A percentile compares a stretch with the other conserved stretches of the same genome.
phyloP scores from a whole-genome alignment of 2,888 invertebrate species.

The Drosophila atroscutellata region DNA sequence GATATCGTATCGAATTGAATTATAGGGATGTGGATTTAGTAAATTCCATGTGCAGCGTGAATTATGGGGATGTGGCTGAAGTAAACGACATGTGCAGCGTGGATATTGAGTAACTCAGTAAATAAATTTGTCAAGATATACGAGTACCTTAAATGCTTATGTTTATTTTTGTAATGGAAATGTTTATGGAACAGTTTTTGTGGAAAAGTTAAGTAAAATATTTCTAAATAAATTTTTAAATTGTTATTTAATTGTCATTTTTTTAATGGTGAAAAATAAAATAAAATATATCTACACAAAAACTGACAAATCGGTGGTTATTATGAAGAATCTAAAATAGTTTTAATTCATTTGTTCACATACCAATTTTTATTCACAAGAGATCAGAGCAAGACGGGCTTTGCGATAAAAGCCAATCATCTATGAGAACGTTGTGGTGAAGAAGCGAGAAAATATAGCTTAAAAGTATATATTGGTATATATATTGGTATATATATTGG shows the following conservation, averaged over 20 bases:
- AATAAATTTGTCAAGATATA: constrained; percentile 44
- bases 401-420: too few species aligned
- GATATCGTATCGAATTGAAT: constrained; percentile 1
- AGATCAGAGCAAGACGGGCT: too few species aligned
- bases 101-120: constrained; percentile 19
- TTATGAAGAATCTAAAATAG: background rate
- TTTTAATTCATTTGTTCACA: background rate
- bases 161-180: background rate
- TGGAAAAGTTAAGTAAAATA: background rate
- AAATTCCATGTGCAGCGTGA: too few species aligned
- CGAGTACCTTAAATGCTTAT: constrained; percentile 30
- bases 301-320: background rate
- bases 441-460: too few species aligned
- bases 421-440: too few species aligned
- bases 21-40: background rate
- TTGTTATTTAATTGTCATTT: background rate
- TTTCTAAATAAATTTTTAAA: background rate
- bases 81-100: too few species aligned
- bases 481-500: too few species aligned
- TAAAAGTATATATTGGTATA: too few species aligned
- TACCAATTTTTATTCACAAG: background rate
- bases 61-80: too few species aligned
- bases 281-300: too few species aligned
- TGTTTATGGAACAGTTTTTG: background rate
- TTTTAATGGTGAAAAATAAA: too few species aligned